Conservation (phyloP, 2,888 invertebrate species). For the Flexamia atlantica region DNA sequence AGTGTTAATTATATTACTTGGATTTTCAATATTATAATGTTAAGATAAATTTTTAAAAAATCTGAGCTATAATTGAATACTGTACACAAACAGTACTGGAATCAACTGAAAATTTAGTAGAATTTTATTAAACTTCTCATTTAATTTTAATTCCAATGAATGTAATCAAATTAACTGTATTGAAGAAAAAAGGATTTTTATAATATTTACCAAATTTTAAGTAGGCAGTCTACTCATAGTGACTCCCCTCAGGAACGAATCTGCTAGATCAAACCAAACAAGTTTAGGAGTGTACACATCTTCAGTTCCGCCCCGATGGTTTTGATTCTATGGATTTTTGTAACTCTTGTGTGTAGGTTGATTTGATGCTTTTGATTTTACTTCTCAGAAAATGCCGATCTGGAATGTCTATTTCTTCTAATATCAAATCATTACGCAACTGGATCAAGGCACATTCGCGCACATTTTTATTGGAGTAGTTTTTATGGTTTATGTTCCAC, state of each 20-base stretch:
- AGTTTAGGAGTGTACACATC: conserved; percentile 52
- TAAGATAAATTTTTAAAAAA: no score
- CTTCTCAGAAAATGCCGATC: conserved; percentile 22
- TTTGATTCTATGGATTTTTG: conserved; percentile 42
- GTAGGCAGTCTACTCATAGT: conserved; percentile 45
- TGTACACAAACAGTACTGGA: no score
- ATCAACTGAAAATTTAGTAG: no score
- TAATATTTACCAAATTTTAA: conserved; percentile 41
- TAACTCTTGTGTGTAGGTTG: conserved; percentile 30
- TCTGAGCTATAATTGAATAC: no score
- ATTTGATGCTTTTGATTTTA: conserved; percentile 34
- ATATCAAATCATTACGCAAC: no score
- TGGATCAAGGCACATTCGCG: no score
- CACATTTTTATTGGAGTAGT: conserved; percentile 51
- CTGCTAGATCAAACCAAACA: conserved; percentile 42
- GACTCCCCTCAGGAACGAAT: conserved; percentile 53
- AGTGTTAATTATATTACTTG: no score
- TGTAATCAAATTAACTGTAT: no score
- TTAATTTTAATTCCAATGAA: no score
- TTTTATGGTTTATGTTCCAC: conserved; percentile 44
- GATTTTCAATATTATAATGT: no score
- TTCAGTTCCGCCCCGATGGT: conserved; percentile 36
- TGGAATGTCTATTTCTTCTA: conserved; percentile 10
- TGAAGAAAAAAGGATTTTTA: no score
- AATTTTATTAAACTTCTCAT: no score